phyloP scores from a whole-genome alignment of 2,113 vertebrate species.

The Sapayoa aenigma region DNA sequence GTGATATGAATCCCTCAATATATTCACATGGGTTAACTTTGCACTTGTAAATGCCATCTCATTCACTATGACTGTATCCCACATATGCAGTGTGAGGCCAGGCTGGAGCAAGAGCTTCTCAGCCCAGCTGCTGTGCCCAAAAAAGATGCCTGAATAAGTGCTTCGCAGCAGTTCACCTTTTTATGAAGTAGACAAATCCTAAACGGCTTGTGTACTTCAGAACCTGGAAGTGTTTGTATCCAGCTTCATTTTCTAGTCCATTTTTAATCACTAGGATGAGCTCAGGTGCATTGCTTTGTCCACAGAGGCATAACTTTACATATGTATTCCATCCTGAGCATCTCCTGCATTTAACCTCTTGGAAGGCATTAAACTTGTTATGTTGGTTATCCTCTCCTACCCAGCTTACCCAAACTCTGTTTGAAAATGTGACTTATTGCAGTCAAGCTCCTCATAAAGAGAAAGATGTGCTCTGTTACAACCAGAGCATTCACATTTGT shows the following conservation, averaged over 20 bases:
- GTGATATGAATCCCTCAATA: background rate
- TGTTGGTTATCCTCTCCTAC: background rate
- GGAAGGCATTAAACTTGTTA: background rate
- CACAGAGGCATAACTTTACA: fast-evolving
- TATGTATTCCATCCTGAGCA: background rate
- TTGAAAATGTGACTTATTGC: background rate
- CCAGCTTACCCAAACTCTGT: background rate
- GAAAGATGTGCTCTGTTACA: background rate
- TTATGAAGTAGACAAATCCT: background rate
- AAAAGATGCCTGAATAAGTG: background rate
- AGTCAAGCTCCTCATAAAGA: background rate
- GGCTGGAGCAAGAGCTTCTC: background rate
- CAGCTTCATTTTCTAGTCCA: fast-evolving
- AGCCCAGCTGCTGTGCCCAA: background rate
- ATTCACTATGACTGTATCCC: background rate
- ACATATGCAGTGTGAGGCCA: fast-evolving
- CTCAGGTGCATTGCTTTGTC: background rate
- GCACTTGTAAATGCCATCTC: background rate
- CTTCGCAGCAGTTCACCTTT: background rate
- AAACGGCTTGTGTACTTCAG: background rate
- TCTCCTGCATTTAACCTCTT: background rate
- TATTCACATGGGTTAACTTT: background rate
- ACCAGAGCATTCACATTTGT: background rate
- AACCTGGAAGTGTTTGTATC: background rate
- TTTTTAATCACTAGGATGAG: background rate